These are phyloP conservation scores for Mugil cephalus DNA, from an alignment of 2,113 vertebrate species.

Conservation along the genomic window DNA sequence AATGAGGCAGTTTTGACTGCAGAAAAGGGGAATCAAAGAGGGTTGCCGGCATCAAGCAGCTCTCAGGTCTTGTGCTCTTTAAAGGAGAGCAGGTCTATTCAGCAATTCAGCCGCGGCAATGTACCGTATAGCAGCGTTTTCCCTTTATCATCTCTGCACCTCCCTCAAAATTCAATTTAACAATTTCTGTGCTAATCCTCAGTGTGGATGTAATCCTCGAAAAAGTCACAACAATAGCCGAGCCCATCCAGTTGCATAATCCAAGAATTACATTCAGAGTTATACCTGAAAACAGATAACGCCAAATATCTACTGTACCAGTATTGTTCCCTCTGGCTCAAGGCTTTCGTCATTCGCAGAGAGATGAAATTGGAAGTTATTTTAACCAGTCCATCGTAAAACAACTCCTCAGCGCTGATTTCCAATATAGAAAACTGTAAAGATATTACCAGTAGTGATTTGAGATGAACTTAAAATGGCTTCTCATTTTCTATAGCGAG, in stretches of 20 bases:
- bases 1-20: constrained; percentile 46
- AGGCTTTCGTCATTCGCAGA: constrained; percentile 49
- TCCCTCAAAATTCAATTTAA: constrained; percentile 63
- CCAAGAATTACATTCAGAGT: constrained; percentile 54
- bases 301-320: neutral
- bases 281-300: constrained; percentile 42
- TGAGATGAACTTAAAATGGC: constrained; percentile 19
- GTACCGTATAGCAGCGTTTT: constrained; percentile 32
- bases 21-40: constrained; percentile 34
- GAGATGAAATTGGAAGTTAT: neutral
- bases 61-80: constrained; percentile 52
- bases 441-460: constrained; percentile 31
- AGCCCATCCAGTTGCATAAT: constrained; percentile 52
- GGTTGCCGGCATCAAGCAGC: constrained; percentile 40
- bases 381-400: constrained; percentile 11
- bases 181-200: constrained; percentile 63
- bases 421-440: constrained; percentile 35
- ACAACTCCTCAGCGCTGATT: constrained; percentile 14
- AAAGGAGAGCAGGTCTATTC: constrained; percentile 45
- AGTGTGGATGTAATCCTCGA: constrained; percentile 61
- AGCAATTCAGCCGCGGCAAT: constrained; percentile 40
- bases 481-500: constrained; percentile 49
- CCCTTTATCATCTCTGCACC: constrained; percentile 52
- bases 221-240: constrained; percentile 59
- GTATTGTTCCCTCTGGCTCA: constrained; percentile 32